phyloP scores from a whole-genome alignment of 2,888 invertebrate genomes.

The Chalcis sispes region DNA sequence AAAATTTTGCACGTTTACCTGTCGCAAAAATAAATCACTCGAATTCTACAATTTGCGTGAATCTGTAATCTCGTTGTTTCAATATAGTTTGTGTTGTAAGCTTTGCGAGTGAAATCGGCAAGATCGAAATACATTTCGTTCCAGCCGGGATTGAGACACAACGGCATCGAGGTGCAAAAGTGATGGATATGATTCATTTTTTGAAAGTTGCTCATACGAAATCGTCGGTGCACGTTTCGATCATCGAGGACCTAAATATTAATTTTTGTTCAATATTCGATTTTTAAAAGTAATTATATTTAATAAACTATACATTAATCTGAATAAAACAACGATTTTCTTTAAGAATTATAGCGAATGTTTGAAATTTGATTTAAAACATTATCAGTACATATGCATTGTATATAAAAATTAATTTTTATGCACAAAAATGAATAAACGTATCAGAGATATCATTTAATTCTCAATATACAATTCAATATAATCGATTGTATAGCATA shows the following conservation, averaged over 20 bases:
- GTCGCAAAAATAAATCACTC: constrained; percentile 91
- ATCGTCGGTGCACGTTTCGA: constrained; percentile 90
- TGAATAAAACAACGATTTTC: too few species aligned
- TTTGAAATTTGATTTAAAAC: too few species aligned
- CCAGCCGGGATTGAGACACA: constrained; percentile 94
- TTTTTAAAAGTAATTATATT: constrained; percentile 6
- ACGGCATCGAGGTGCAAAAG: constrained; percentile 98
- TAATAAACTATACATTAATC: too few species aligned
- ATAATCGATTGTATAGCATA: too few species aligned
- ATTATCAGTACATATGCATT: too few species aligned
- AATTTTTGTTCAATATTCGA: too few species aligned
- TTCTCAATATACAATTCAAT: too few species aligned
- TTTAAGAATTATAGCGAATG: too few species aligned
- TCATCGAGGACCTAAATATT: constrained; percentile 92
- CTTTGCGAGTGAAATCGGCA: constrained; percentile 93
- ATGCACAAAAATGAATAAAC: too few species aligned
- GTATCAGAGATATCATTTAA: too few species aligned
- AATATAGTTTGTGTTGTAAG: constrained; percentile 97
- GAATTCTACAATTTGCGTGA: constrained; percentile 95
- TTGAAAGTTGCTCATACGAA: constrained; percentile 96
- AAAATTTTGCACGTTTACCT: constrained; percentile 60
- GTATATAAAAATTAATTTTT: too few species aligned
- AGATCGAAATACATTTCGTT: constrained; percentile 97
- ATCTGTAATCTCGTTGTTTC: constrained; percentile 94
- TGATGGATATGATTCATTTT: constrained; percentile 95